Percentiles rank a stretch among this genome's conserved stretches.
Evolutionary conservation across 1,140 invertebrate genomes (phyloP).

Genomic region (Microvelia longipes): DNA sequence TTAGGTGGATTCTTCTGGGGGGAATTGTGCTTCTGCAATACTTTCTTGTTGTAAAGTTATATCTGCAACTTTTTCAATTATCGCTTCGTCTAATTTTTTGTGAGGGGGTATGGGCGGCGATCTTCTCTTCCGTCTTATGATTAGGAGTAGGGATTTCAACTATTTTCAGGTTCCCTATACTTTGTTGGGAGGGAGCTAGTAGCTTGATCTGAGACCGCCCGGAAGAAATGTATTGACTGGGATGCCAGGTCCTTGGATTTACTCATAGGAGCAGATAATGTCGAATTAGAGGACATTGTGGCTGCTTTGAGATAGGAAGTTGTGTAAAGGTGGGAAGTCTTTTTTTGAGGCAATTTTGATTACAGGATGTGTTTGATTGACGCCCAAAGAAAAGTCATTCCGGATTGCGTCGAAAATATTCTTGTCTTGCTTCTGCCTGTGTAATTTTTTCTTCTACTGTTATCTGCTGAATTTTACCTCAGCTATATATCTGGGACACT

Average conservation of each 20-base stretch:
- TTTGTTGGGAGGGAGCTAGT: no score
- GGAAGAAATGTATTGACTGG: background rate
- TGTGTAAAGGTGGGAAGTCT: background rate
- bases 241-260: background rate
- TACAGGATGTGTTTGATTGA: background rate
- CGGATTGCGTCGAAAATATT: background rate
- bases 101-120: no score
- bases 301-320: background rate
- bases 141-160: no score
- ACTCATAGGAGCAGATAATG: background rate
- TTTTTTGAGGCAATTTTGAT: background rate
- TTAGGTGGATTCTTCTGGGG: background rate
- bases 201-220: background rate
- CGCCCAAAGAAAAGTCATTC: background rate
- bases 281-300: background rate
- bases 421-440: background rate
- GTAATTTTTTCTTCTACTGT: background rate
- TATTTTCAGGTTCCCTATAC: no score
- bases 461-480: background rate
- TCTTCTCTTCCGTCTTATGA: no score
- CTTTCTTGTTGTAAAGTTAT: no score
- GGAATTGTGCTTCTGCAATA: no score
- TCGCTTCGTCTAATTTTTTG: no score
- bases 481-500: background rate
- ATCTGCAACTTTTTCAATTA: no score